Base-by-base conservation (phyloP, 2,888 invertebrate species). In the Noctua janthe region DNA sequence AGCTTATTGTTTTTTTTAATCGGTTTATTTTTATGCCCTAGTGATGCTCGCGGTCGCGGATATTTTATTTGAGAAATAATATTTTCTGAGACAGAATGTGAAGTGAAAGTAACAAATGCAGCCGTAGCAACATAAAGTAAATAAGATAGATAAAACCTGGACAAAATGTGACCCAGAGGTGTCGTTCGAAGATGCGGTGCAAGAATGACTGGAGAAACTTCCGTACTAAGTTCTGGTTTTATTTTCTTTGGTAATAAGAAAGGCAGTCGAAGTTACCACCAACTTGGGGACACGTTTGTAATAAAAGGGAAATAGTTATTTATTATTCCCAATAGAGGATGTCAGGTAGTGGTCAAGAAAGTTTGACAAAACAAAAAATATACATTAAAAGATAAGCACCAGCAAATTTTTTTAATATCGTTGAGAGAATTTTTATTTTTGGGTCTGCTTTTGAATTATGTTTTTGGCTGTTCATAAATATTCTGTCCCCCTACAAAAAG, bases 161-260 rank as follows among this genome's bases (percentile, higher is more conserved):
- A 92, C 90, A 91, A 92, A 94, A 93, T 94, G 93, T 88, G 92
- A 87, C 95, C 94, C 95, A 85, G 86, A 93, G 94, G 95, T 91
- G 90, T 91, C 92, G 92, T 95, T 93, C 84, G 85, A 84, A 82
- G 88, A 89, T 89, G 91, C 89, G 91, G 89, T 85, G 89, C 82
- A 87, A 84, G 90, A 91, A 91, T 90, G 92, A 92, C 91, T 92
- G 88, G 83, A 87, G 88, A 90, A 94, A 90, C 88, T 91, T 92
- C 85, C 83, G 80, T 78, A 82, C 80, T 76, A 84, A 88, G 85
- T 87, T 91, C 84, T 81, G 84, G 81, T 85, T 88, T 91, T 91
- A 85, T 90, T 85, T 91, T 87, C 87, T 83, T 89, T 81, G 79
- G 89, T 87, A 88, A 87, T 85, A 87, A 88, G 84, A 83, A 91